Conservation (phyloP, 2,113 vertebrate species). For the Python bivittatus region DNA sequence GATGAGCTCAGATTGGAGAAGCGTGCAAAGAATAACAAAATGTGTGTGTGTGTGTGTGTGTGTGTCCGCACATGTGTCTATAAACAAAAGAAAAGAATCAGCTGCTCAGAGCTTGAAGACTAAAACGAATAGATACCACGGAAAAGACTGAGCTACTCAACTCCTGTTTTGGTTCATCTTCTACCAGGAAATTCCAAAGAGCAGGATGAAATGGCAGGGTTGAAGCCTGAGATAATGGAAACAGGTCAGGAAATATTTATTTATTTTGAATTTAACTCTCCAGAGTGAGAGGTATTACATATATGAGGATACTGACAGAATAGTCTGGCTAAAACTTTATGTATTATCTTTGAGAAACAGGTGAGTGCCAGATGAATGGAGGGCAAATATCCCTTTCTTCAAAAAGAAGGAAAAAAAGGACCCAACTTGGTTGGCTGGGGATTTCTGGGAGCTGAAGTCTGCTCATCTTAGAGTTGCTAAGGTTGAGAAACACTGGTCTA, state of each 20-base stretch:
- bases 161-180: background rate
- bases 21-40: background rate
- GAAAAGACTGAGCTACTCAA: background rate
- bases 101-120: background rate
- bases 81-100: background rate
- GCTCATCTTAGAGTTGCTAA: too few species aligned
- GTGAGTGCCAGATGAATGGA: background rate
- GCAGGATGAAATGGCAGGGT: background rate
- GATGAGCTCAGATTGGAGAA: background rate
- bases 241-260: background rate
- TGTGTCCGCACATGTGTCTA: background rate
- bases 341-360: background rate
- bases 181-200: background rate
- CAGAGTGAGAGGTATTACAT: background rate
- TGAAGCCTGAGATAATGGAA: background rate
- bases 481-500: too few species aligned
- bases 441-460: too few species aligned
- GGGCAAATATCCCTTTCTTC: background rate
- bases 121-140: background rate
- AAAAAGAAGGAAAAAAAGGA: background rate
- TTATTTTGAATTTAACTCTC: background rate
- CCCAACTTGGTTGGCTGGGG: too few species aligned
- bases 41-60: background rate
- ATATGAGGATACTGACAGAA: background rate
- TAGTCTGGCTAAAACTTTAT: background rate